Percentiles rank a stretch among this genome's conserved stretches.
phyloP scores from a whole-genome alignment of 2,888 invertebrate genomes.

The Cataglyphis altisquamis region DNA sequence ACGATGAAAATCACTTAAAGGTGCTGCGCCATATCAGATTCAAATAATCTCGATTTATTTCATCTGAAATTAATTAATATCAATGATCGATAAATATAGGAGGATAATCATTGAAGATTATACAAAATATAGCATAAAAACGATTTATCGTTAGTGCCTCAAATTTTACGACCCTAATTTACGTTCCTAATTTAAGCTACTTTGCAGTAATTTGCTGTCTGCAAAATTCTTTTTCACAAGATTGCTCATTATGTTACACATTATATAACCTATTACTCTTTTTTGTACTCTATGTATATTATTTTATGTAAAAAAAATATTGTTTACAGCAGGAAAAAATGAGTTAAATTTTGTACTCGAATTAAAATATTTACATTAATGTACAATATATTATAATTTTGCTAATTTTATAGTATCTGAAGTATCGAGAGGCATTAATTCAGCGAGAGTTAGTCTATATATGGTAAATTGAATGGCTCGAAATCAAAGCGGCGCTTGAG shows the following conservation, averaged over 20 bases:
- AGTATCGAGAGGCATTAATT: conserved; percentile 1
- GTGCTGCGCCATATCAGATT: not conserved
- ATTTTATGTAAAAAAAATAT: not conserved
- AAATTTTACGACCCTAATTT: conserved; percentile 2
- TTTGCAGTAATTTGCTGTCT: not conserved
- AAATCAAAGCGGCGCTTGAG: conserved; percentile 1
- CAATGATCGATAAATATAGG: not conserved
- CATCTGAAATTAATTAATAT: conserved; percentile 11
- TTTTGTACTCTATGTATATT: not conserved
- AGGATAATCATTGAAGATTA: not conserved
- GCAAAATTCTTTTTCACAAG: not conserved
- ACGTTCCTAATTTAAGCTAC: not conserved
- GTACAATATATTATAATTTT: not conserved
- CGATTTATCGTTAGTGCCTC: not conserved
- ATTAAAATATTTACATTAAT: not conserved
- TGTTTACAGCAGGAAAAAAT: not conserved
- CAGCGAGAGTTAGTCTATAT: conserved; percentile 14
- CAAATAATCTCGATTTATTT: conserved; percentile 12
- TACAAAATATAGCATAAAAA: not conserved
- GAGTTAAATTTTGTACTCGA: not conserved
- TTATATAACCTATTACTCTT: not conserved
- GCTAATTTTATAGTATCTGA: not conserved
- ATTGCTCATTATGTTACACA: not conserved
- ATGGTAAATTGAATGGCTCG: conserved; percentile 4
- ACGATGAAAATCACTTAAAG: conserved; percentile 12